These are phyloP conservation scores for Crenichthys baileyi DNA, from an alignment of 2,797 vertebrate species.

Conservation along the genomic window DNA sequence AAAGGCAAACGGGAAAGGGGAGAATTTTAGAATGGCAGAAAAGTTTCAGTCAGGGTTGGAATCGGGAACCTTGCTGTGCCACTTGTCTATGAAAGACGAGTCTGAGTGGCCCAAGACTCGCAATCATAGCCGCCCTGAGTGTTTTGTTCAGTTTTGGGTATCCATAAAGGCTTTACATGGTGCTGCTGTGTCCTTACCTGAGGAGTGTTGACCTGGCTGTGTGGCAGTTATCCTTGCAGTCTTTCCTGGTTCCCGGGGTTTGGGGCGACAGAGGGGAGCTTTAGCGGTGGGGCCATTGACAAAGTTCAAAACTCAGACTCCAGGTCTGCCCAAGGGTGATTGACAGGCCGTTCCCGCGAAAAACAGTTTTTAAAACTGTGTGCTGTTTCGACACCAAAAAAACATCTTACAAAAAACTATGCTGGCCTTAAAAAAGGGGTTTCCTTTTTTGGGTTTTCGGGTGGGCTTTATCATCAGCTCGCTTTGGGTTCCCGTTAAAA, in stretches of 20 bases:
- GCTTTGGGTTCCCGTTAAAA: no score
- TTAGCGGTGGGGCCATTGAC: conserved; percentile 67
- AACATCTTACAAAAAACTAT: no score
- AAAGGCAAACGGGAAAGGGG: no score
- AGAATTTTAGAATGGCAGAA: no score
- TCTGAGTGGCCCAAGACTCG: no score
- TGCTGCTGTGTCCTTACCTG: conserved; percentile 77
- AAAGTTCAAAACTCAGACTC: conserved; percentile 66
- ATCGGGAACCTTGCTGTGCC: no score
- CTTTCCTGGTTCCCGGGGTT: no score
- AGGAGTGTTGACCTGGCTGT: conserved; percentile 89
- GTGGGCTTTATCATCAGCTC: no score
- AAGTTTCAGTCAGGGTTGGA: not conserved
- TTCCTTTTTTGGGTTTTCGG: no score
- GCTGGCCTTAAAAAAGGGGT: no score
- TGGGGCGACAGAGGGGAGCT: conserved; percentile 50
- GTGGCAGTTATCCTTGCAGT: conserved; percentile 45
- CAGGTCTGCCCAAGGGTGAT: conserved; percentile 63
- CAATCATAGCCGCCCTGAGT: not conserved
- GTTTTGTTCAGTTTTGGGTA: not conserved
- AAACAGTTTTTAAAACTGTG: not conserved
- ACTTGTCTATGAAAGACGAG: no score
- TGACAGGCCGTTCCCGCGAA: conserved; percentile 76
- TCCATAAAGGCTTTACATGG: not conserved
- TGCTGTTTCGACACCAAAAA: no score